Evolutionary conservation across 2,888 invertebrate species (phyloP).

Genomic region (Osedax frankpressi): DNA sequence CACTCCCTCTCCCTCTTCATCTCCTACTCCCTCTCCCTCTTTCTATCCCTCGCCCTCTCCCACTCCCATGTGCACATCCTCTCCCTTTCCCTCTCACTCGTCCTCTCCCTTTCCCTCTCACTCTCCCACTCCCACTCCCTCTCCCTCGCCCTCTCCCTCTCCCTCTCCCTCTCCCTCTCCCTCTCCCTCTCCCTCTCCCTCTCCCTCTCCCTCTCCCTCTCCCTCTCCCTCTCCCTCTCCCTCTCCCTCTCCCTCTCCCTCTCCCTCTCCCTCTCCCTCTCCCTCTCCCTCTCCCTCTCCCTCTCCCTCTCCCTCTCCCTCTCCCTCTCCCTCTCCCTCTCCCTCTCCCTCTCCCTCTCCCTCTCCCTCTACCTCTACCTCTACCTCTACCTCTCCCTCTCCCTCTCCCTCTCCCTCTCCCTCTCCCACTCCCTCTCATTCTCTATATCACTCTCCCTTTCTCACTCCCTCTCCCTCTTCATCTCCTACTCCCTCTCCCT

Average conservation of each 20-base stretch:
- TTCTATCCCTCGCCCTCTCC: too few relatives aligned
- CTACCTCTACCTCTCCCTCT: too few relatives aligned
- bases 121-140: too few relatives aligned
- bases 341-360: background rate
- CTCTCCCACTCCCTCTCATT: background rate
- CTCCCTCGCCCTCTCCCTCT: too few relatives aligned
- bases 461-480: too few relatives aligned
- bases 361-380: background rate
- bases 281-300: background rate
- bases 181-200: conserved; percentile 5
- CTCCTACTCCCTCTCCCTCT: too few relatives aligned
- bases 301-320: conserved; percentile 9
- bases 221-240: background rate
- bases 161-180: background rate
- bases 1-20: too few relatives aligned
- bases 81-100: background rate
- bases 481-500: too few relatives aligned
- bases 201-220: background rate
- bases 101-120: background rate
- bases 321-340: conserved; percentile 13
- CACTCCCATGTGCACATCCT: too few relatives aligned
- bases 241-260: conserved; percentile 2
- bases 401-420: conserved; percentile 5
- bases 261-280: conserved; percentile 8
- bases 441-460: too few relatives aligned